Percentiles rank a stretch among this genome's conserved stretches.
Evolutionary conservation across 2,888 invertebrate species (phyloP).

Genomic region (Oxyteleia sp.): DNA sequence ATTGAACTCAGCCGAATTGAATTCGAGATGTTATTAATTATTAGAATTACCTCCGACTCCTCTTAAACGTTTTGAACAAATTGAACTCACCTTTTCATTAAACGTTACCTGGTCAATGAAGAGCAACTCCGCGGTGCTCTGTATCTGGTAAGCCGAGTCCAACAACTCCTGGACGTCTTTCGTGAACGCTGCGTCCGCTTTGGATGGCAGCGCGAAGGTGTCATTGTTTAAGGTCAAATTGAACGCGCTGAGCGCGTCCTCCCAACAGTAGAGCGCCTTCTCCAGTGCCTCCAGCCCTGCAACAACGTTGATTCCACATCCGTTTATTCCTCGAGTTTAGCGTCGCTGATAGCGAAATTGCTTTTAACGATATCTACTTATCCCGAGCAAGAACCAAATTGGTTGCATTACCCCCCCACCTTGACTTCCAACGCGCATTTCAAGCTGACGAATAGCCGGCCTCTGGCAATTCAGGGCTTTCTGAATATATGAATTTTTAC

Average conservation of each 20-base stretch:
- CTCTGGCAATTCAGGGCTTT: constrained; percentile 3
- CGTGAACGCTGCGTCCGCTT: constrained; percentile 95
- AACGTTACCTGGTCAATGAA: constrained; percentile 91
- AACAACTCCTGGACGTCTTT: constrained; percentile 90
- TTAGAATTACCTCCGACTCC: no score
- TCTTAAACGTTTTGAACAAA: no score
- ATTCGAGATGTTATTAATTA: no score
- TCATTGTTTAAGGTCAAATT: constrained; percentile 89
- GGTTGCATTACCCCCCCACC: constrained; percentile 27
- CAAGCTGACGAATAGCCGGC: constrained; percentile 23
- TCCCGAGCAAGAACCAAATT: constrained; percentile 41
- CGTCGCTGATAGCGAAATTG: constrained; percentile 68
- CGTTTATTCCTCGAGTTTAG: constrained; percentile 74
- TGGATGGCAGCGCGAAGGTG: constrained; percentile 92
- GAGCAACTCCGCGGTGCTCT: constrained; percentile 95
- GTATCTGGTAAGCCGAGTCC: constrained; percentile 91
- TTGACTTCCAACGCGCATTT: constrained; percentile 13
- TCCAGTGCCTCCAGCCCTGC: constrained; percentile 97
- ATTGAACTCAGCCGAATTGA: no score
- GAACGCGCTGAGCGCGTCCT: constrained; percentile 96
- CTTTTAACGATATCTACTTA: constrained; percentile 72
- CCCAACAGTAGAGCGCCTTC: constrained; percentile 97
- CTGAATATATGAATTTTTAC: background rate
- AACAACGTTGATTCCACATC: constrained; percentile 74
- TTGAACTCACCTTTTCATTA: background rate